Conservation (phyloP, 2,888 invertebrate genomes). For the Lochmaea capreae region DNA sequence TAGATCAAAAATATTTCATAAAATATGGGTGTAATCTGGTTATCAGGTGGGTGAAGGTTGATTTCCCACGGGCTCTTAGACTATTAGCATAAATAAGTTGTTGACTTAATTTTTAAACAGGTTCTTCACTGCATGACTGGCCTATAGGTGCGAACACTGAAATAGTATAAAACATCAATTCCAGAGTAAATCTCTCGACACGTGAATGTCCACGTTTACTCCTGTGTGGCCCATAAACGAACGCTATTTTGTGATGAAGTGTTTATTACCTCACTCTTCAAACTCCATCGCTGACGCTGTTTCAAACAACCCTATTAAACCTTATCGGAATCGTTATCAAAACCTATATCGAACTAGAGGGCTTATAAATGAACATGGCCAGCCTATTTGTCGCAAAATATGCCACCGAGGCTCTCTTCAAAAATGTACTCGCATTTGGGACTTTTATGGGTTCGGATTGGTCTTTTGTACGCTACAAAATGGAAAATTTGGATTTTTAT, state of each 20-base stretch:
- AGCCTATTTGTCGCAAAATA: conserved; percentile 34
- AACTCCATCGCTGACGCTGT: conserved; percentile 22
- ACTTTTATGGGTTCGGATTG: conserved; percentile 23
- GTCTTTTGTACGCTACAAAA: conserved; percentile 21
- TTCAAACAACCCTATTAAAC: conserved; percentile 30
- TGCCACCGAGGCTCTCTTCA: conserved; percentile 25
- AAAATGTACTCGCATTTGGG: conserved; percentile 23
- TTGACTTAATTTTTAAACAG: neutral
- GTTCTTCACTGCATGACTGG: neutral
- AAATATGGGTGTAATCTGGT: too few species aligned
- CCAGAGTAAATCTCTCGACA: conserved; percentile 24
- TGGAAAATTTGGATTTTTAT: conserved; percentile 27
- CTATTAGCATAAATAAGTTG: neutral
- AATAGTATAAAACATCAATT: conserved; percentile 23
- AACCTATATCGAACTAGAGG: conserved; percentile 32
- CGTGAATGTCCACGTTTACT: conserved; percentile 23
- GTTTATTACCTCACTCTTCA: conserved; percentile 32
- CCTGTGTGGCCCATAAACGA: conserved; percentile 25
- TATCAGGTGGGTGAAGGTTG: too few species aligned
- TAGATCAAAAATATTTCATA: too few species aligned
- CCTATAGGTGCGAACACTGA: neutral
- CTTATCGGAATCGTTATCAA: conserved; percentile 32
- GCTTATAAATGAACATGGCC: conserved; percentile 20
- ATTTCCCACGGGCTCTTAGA: too few species aligned
- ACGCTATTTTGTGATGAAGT: conserved; percentile 34